Conservation (phyloP, 2,888 invertebrate genomes). For the Pocota personata region DNA sequence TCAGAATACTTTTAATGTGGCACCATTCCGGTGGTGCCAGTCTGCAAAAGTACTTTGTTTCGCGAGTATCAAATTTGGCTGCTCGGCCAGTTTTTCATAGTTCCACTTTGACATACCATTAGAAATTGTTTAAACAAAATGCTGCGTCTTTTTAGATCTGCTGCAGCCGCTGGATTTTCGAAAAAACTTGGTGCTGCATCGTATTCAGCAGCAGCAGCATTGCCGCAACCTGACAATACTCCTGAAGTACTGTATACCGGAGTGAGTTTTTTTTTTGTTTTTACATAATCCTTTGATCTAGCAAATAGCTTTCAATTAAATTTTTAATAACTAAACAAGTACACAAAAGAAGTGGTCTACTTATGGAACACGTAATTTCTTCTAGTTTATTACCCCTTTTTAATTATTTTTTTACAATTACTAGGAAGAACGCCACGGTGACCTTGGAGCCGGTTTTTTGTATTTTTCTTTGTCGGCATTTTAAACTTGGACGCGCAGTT, state of each 20-base stretch:
- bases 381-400: neutral
- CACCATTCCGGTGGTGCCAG: neutral
- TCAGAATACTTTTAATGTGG: no score
- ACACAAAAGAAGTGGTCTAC: neutral
- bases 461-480: neutral
- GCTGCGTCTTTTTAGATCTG: slow-evolving; percentile 44
- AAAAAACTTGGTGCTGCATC: slow-evolving; percentile 69
- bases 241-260: slow-evolving; percentile 92
- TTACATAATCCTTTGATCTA: neutral
- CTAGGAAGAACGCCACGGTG: neutral
- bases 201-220: slow-evolving; percentile 84
- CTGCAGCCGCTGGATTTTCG: neutral
- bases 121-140: slow-evolving; percentile 24
- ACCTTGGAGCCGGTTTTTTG: slow-evolving; percentile 12
- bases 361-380: neutral
- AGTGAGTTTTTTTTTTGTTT: slow-evolving; percentile 83
- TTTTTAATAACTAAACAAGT: neutral
- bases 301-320: neutral
- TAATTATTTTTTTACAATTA: neutral
- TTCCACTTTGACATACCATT: neutral
- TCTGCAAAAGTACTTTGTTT: neutral
- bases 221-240: slow-evolving; percentile 87
- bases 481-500: neutral
- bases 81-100: neutral
- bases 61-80: neutral